Evolutionary conservation across 2,797 vertebrate genomes (phyloP).

Genomic region (Smutsia gigantea): DNA sequence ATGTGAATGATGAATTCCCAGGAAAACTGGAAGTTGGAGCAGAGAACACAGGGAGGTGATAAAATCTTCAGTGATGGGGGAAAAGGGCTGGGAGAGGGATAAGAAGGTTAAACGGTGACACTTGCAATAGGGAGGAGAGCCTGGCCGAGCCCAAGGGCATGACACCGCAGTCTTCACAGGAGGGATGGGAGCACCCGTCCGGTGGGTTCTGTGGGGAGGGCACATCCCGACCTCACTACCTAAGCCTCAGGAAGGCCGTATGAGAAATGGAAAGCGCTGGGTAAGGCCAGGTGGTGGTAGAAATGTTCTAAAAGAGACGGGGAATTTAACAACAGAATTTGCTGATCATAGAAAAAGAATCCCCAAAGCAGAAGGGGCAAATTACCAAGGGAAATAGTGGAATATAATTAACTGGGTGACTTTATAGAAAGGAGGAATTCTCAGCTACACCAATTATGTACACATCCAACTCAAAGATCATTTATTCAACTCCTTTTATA

Average conservation of each 20-base stretch:
- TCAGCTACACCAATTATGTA: background rate
- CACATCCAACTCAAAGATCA: background rate
- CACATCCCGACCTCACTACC: fast-evolving
- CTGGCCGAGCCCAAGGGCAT: background rate
- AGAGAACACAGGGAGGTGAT: background rate
- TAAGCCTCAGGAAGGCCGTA: background rate
- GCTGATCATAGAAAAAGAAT: background rate
- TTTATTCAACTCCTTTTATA: background rate
- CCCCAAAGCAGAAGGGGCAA: background rate
- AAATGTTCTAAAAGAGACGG: background rate
- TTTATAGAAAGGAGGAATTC: background rate
- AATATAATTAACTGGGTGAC: background rate
- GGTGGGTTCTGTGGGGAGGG: too few species aligned
- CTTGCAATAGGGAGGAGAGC: background rate
- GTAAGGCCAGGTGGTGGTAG: background rate
- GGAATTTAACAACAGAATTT: background rate
- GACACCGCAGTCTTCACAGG: background rate
- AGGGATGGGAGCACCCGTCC: fast-evolving
- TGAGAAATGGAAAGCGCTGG: background rate
- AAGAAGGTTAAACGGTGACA: background rate
- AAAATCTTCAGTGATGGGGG: background rate
- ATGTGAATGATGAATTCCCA: background rate
- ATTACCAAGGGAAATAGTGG: background rate
- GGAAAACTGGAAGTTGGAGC: background rate
- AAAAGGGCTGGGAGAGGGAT: background rate